Evolutionary conservation across 2,888 invertebrate species (phyloP), one percentile per base, ranked within the genome.

Genomic region (Electrophaes corylata): DNA sequence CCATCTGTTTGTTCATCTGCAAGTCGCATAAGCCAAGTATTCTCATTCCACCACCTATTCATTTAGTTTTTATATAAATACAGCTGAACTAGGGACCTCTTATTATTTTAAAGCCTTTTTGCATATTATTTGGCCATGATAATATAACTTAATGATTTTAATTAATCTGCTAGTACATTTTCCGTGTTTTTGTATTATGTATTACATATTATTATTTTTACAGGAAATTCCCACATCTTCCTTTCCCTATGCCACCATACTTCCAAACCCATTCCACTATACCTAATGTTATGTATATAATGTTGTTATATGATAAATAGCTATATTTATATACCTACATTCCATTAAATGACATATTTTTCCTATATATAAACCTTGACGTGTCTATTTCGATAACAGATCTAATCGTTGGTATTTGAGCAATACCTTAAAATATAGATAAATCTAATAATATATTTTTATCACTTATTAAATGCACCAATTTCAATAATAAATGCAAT

Each of bases 251-350:
- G 49, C 26, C 54, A 55, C 14, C 19, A 37, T 47, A 52, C 54
- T 44, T 35, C 43, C 60, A 46, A 49, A 37, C 49, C 55, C 63
- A 65, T 53, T 59, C 61, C 57, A 51, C n/a, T 55, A 23, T 39
- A 54, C 50, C 46, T 44, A 54, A 56, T 54, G 53, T 33, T 49
- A 57, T 54, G 50, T 54, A 54, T 37, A 56, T 43, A 57, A 52
- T 50, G 39, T 57, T 52, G 41, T 48, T 50, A 59, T 59, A 58
- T 31, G 41, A 61, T 44, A 64, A 62, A 64, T 66, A 65, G 49
- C 19, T 46, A 45, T 29, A 57, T 29, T 29, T 53, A 57, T 43
- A 40, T 43, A 53, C 33, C 4, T 5, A 54, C 47, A 53, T 61
- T 54, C 59, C 49, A 62, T 37, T 44, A 12, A 11, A 50, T 43